A percentile compares a stretch with the other conserved stretches of the same genome.
Conservation (phyloP, 2,888 invertebrate species). For the Congeria kusceri region DNA sequence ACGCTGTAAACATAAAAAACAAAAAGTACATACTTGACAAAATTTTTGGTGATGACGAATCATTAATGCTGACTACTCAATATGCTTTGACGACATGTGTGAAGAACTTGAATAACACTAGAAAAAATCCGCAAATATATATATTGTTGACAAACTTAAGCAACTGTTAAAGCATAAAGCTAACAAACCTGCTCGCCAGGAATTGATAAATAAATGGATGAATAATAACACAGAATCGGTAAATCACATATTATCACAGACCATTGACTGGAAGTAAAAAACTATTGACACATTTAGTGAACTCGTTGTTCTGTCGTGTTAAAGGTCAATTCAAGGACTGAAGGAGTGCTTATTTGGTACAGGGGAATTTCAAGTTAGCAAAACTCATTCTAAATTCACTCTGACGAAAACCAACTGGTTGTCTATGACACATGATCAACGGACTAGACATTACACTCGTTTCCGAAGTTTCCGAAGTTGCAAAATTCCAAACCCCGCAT, state of each 20-base stretch:
- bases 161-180: constrained; percentile 22
- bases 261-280: constrained; percentile 31
- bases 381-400: constrained; percentile 15
- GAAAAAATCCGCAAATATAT: constrained; percentile 16
- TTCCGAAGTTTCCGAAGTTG: constrained; percentile 12
- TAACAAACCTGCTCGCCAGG: neutral
- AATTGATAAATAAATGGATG: constrained; percentile 35
- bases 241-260: constrained; percentile 50
- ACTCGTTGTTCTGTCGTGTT: neutral
- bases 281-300: constrained; percentile 3
- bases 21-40: too few species aligned
- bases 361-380: constrained; percentile 19
- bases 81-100: constrained; percentile 32
- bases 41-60: constrained; percentile 28
- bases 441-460: constrained; percentile 2
- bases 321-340: constrained; percentile 19
- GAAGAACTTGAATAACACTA: constrained; percentile 23
- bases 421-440: constrained; percentile 25
- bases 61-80: too few species aligned
- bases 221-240: constrained; percentile 51
- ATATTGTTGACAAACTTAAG: constrained; percentile 25
- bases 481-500: neutral
- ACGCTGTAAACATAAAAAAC: too few species aligned
- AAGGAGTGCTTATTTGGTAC: constrained; percentile 18
- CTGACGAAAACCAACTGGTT: constrained; percentile 24